Evolutionary conservation across 1,140 invertebrate genomes (phyloP).

Genomic region (Eumeta japonica): DNA sequence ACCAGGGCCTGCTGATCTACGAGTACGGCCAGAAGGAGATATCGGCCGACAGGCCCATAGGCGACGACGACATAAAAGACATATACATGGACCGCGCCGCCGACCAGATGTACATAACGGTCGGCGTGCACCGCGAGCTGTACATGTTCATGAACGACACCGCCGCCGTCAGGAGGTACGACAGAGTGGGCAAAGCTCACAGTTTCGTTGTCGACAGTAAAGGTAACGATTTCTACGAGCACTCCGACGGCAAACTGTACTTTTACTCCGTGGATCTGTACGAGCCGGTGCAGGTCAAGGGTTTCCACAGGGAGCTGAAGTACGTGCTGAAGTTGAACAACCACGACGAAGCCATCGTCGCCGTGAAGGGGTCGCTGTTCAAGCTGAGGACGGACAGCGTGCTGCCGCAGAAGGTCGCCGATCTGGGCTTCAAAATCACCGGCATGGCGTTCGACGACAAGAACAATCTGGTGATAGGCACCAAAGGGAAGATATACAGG

Average conservation of each 20-base stretch:
- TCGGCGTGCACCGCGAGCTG: conserved; percentile 36
- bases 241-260: conserved; percentile 41
- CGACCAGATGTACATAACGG: conserved; percentile 46
- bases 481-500: conserved; percentile 47
- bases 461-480: conserved; percentile 44
- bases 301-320: conserved; percentile 41
- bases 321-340: conserved; percentile 39
- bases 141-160: conserved; percentile 40
- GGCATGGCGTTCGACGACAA: conserved; percentile 40
- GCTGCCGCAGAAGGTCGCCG: conserved; percentile 37
- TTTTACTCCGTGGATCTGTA: conserved; percentile 37
- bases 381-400: conserved; percentile 31
- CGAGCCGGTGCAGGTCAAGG: conserved; percentile 47
- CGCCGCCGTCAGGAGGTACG: conserved; percentile 39
- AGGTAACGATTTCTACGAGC: conserved; percentile 45
- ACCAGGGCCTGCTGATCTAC: conserved; percentile 38
- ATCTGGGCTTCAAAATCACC: conserved; percentile 42
- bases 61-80: conserved; percentile 39
- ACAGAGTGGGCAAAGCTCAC: conserved; percentile 42
- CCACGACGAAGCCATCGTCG: conserved; percentile 40
- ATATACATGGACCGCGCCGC: conserved; percentile 45
- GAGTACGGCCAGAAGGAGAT: conserved; percentile 35
- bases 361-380: conserved; percentile 39
- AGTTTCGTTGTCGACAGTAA: conserved; percentile 38
- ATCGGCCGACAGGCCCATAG: conserved; percentile 36